phyloP scores from a whole-genome alignment of 2,797 vertebrate genomes.

The Dicrostonyx torquatus region DNA sequence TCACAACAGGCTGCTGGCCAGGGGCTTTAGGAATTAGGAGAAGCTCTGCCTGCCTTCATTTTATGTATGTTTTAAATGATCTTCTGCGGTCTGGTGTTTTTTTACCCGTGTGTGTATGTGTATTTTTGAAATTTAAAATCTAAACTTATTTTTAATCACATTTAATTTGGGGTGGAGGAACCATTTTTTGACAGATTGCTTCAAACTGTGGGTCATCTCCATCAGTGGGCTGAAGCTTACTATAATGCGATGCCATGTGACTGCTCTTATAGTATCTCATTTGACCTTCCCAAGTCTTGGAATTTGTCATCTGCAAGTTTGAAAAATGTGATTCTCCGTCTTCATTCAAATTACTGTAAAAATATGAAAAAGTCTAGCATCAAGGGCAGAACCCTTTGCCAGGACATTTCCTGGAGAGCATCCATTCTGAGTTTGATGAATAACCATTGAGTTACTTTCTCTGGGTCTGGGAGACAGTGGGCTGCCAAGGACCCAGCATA shows the following conservation, averaged over 20 bases:
- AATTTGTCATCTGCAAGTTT: conserved; percentile 39
- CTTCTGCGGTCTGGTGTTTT: neutral
- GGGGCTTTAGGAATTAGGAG: neutral
- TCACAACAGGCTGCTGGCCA: neutral
- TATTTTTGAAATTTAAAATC: neutral
- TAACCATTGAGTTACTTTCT: neutral
- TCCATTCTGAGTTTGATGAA: neutral
- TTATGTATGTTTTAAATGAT: neutral
- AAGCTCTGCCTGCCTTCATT: no score
- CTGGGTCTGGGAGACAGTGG: neutral
- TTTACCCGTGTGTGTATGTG: neutral
- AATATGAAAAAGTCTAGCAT: neutral
- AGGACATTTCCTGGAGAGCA: neutral
- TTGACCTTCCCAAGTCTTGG: conserved; percentile 58
- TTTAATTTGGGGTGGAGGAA: neutral
- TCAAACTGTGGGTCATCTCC: neutral
- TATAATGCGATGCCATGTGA: neutral
- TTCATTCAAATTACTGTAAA: conserved; percentile 62
- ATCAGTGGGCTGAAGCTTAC: neutral
- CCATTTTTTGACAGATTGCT: neutral
- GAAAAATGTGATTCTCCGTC: conserved; percentile 38
- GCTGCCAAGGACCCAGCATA: neutral
- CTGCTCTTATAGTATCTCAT: neutral
- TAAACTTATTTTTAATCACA: neutral
- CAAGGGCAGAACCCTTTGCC: neutral